These are phyloP conservation scores for Pantherophis alleghaniensis DNA, from an alignment of 2,797 vertebrate genomes.

Conservation along the genomic window DNA sequence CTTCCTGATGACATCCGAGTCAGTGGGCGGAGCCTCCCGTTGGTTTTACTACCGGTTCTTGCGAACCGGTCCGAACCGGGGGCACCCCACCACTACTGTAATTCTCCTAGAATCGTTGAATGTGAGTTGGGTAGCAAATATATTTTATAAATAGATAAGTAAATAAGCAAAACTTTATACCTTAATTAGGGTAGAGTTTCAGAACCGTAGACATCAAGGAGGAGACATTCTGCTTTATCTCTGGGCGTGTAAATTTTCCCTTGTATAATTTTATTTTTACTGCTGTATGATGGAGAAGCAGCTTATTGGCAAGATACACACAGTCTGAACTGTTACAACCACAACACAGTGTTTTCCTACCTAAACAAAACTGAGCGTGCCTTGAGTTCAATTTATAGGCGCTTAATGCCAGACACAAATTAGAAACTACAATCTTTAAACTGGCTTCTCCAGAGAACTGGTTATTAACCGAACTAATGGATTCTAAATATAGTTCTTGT, in stretches of 20 bases:
- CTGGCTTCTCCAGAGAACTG: not conserved
- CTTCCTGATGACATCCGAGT: no score
- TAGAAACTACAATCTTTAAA: not conserved
- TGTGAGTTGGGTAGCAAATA: not conserved
- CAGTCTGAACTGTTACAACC: not conserved
- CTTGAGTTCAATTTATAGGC: not conserved
- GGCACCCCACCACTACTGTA: no score
- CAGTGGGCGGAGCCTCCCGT: no score
- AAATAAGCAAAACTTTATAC: not conserved
- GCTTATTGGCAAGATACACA: not conserved
- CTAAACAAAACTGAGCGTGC: not conserved
- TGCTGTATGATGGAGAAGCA: not conserved
- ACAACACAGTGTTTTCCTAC: not conserved
- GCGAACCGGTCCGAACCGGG: no score
- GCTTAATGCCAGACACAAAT: not conserved
- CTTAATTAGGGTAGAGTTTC: not conserved
- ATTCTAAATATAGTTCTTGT: not conserved
- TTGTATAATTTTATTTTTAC: not conserved
- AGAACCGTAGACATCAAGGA: not conserved
- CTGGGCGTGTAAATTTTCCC: not conserved
- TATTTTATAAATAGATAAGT: not conserved
- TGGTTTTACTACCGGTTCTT: no score
- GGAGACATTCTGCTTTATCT: not conserved
- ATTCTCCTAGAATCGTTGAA: not conserved
- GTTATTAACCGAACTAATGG: not conserved